Conservation (phyloP, 2,888 invertebrate species). For the Conus canariensis region DNA sequence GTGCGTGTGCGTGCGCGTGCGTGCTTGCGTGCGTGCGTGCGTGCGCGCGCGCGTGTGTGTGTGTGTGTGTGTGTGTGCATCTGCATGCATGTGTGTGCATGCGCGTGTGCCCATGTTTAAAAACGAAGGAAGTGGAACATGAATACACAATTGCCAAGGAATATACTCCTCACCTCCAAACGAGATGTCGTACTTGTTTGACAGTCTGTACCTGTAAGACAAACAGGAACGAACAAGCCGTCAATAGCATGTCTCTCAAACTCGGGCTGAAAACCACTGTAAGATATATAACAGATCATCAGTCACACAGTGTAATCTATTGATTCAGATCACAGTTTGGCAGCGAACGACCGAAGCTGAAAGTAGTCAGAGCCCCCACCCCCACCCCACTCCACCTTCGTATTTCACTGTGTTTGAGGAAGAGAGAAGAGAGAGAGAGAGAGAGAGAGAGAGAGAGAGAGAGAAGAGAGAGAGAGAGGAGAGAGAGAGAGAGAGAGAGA, state of each 20-base stretch:
- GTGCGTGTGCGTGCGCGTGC: background rate
- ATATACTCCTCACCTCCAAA: slow-evolving; percentile 47
- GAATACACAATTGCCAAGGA: too few species aligned
- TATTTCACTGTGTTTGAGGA: background rate
- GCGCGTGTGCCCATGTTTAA: background rate
- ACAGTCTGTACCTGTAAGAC: slow-evolving; percentile 48
- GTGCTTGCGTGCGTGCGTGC: too few species aligned
- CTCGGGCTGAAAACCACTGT: too few species aligned
- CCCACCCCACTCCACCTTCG: background rate
- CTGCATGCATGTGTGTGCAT: background rate
- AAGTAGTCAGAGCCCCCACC: background rate
- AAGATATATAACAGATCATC: too few species aligned
- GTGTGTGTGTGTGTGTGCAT: background rate
- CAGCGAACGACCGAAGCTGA: too few species aligned
- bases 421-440: too few species aligned
- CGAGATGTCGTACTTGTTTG: slow-evolving; percentile 44
- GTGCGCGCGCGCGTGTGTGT: background rate
- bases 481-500: too few species aligned
- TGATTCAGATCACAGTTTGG: too few species aligned
- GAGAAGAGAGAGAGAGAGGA: too few species aligned
- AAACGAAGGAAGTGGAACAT: background rate
- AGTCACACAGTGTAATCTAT: too few species aligned
- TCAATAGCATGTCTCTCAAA: too few species aligned
- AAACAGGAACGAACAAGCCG: background rate
- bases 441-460: too few species aligned